Base-by-base conservation (phyloP, 2,888 invertebrate species). In the Brachyptera risi region DNA sequence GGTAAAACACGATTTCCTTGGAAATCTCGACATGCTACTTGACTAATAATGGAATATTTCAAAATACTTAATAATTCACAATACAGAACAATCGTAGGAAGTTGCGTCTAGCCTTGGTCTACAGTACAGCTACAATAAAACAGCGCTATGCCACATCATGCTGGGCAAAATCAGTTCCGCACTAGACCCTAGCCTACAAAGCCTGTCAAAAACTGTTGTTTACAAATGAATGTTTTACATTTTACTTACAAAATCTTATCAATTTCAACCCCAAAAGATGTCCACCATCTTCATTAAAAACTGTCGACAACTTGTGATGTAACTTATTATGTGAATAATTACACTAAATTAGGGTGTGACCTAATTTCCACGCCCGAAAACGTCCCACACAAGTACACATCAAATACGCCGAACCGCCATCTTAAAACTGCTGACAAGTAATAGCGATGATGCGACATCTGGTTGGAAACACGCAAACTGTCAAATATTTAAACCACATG, bases 311-410 rank as follows among this genome's bases (percentile, higher is more conserved):
- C 17, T 15, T 35, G 24, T 21, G 24, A 49, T 27, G n/a, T n/a
- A 44, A 24, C 15, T 4, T 47, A 17, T 17, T 37, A 31, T 40
- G 21, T 26, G 47, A 37, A 5, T 49, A 62, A 49, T 27, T 40
- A 56, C 31, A 54, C 49, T 13, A 15, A 64, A 65, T 57, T 58
- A 67, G 68, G 70, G 70, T 70, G 69, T 71, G 71, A 69, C 71
- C 69, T 64, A 69, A 61, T 69, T 69, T 68, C 58, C 57, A 69
- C 68, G 68, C 67, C 68, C 66, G 66, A 68, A 69, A 63, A 63
- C 71, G 66, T 63, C 71, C 72, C 69, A 73, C 72, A 72, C 72
- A 72, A 71, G 72, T 71, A 69, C 70, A 73, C 58, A 21, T 51
- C 31, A 40, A 37, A 51, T 51, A 50, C 37, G 38, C 50, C 50